A percentile compares a stretch with the other conserved stretches of the same genome.
Conservation (phyloP, 2,888 invertebrate genomes). For the Bembecia ichneumoniformis region DNA sequence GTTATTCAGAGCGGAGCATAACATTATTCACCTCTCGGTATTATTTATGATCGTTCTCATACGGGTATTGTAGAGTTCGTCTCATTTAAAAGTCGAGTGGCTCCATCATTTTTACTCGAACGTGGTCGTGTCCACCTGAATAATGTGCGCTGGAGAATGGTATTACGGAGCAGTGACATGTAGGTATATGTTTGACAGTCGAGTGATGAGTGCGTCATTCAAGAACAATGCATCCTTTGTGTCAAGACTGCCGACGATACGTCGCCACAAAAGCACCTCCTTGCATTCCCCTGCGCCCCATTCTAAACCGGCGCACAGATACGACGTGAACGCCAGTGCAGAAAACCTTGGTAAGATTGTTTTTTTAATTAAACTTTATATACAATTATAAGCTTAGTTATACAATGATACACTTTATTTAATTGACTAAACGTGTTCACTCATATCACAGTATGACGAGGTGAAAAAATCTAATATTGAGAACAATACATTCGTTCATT, state of each 20-base stretch:
- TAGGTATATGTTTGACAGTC: slow-evolving; percentile 64
- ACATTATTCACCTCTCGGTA: too few relatives aligned
- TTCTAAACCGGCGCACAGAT: slow-evolving; percentile 75
- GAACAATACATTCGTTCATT: neutral
- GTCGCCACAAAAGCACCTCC: slow-evolving; percentile 84
- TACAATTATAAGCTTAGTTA: too few relatives aligned
- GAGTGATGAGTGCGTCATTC: slow-evolving; percentile 83
- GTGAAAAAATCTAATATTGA: neutral
- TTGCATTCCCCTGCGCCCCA: slow-evolving; percentile 82
- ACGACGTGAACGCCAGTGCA: slow-evolving; percentile 81
- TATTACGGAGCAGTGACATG: slow-evolving; percentile 12
- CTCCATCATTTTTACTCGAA: too few relatives aligned
- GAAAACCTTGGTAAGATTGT: slow-evolving; percentile 78
- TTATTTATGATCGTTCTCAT: too few relatives aligned
- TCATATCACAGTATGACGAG: neutral
- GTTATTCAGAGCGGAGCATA: too few relatives aligned
- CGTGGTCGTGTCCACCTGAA: too few relatives aligned
- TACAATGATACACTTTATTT: too few relatives aligned
- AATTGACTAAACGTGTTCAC: neutral
- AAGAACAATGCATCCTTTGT: slow-evolving; percentile 95
- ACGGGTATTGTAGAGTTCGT: too few relatives aligned
- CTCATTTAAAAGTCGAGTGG: too few relatives aligned
- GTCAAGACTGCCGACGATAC: slow-evolving; percentile 89
- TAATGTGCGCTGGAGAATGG: neutral
- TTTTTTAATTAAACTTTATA: neutral